phyloP scores from a whole-genome alignment of 2,113 vertebrate species.

The Triplophysa tibetana region DNA sequence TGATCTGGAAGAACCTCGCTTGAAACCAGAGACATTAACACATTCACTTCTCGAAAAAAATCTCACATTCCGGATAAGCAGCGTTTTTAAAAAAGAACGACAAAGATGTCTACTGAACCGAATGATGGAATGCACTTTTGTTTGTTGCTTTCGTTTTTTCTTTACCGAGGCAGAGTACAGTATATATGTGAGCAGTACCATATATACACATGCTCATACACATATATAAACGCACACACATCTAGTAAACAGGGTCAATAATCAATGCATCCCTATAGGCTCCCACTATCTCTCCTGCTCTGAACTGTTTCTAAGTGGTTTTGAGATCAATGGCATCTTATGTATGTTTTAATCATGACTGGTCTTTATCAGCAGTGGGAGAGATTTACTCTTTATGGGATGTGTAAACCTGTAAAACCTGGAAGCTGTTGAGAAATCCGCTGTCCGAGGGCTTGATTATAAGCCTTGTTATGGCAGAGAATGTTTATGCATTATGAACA shows the following conservation, averaged over 20 bases:
- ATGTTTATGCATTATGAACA: constrained; percentile 39
- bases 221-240: not conserved
- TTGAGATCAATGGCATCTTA: not conserved
- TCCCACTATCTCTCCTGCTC: not conserved
- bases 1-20: constrained; percentile 25
- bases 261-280: constrained; percentile 14
- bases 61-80: constrained; percentile 44
- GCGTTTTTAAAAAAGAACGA: constrained; percentile 45
- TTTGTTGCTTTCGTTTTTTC: constrained; percentile 38
- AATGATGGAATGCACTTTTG: constrained; percentile 50
- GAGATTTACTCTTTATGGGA: not conserved
- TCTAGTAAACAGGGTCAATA: constrained; percentile 49
- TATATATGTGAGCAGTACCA: constrained; percentile 36
- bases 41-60: constrained; percentile 6
- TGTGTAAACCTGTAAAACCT: not conserved
- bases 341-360: not conserved
- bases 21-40: constrained; percentile 38
- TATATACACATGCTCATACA: not conserved
- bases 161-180: constrained; percentile 39
- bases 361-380: not conserved
- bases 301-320: not conserved
- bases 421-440: not conserved
- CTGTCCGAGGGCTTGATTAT: not conserved
- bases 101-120: constrained; percentile 6
- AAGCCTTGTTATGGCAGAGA: constrained; percentile 22